Evolutionary conservation across 2,113 vertebrate genomes (phyloP).

Genomic region (Eurystomus gularis): DNA sequence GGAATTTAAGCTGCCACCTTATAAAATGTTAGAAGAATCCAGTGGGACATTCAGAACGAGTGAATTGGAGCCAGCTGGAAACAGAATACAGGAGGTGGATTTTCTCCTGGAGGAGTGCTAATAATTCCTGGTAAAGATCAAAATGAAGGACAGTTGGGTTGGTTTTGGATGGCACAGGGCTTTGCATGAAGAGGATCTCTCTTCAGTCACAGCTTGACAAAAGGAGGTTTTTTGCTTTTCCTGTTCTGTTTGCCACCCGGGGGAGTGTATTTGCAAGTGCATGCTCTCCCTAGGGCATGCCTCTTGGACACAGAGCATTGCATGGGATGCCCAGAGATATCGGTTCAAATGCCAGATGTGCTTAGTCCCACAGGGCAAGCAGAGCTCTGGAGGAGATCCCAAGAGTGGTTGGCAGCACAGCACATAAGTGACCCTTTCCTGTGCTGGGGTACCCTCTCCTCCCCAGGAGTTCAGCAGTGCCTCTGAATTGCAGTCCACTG

Average conservation of each 20-base stretch:
- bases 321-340: neutral
- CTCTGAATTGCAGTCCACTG: fast-evolving
- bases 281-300: neutral
- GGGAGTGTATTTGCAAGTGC: neutral
- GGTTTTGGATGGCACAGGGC: constrained; percentile 11
- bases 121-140: constrained; percentile 53
- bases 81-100: constrained; percentile 52
- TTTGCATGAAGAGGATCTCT: neutral
- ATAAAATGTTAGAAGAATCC: constrained; percentile 43
- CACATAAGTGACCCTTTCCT: neutral
- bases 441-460: neutral
- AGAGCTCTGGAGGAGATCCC: neutral
- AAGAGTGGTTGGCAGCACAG: neutral
- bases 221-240: neutral
- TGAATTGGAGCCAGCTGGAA: constrained; percentile 52
- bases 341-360: neutral
- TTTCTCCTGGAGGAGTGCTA: constrained; percentile 41
- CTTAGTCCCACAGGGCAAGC: neutral
- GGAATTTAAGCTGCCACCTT: constrained; percentile 35
- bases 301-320: neutral
- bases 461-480: neutral
- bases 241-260: neutral
- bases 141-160: constrained; percentile 47
- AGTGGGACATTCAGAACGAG: constrained; percentile 42
- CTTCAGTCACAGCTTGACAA: constrained; percentile 1